Base-by-base conservation (phyloP, 2,888 invertebrate species). In the Atethmia centrago region DNA sequence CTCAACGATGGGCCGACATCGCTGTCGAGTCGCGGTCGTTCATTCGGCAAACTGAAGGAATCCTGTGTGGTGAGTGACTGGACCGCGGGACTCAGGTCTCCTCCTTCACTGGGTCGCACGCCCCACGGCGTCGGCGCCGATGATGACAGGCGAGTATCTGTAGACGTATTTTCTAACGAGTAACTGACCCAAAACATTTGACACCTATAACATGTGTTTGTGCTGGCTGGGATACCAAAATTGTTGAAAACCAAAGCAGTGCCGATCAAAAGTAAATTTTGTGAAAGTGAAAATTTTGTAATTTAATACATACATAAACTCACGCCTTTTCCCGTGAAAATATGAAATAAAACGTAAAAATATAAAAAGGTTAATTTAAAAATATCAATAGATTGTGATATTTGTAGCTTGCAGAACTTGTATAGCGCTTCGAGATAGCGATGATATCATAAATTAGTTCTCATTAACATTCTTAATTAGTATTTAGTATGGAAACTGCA, bases 1-100 rank as follows among this genome's bases (percentile, higher is more conserved):
- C 96, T 96, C 70, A 96, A 93, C 63, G 94, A 93, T 2, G 96
- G 93, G 0, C 96, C 96, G 31, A 96, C 95, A 88, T 96, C 96
- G 88, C 96, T 96, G 90, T 96, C 96, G 59, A 96, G 92, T 2
- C 96, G 91, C 62, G 92, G 90, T 5, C 96, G 80, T 62, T 88
- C 87, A 75, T 90, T 90, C 28, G 76, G 76, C 74, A 92, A 75
- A 82, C 84, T 91, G 88, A 93, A 94, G 14, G 95, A 94, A 71
- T 88, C 90, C 85, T 90, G 93, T 65, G 93, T 88, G 79, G 85
- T 87, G 56, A 95, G 90, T 3, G 95, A 94, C 83, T 89, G 91
- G 16, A 88, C 94, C 21, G 92, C 89, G 21, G 95, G 95, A 62
- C 94, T 94, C 71, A 79, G 59, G 84, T 92, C 92, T 7, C 90